A percentile compares a stretch with the other conserved stretches of the same genome.
phyloP scores from a whole-genome alignment of 1,140 invertebrate genomes.

The Lanistes nyassanus region DNA sequence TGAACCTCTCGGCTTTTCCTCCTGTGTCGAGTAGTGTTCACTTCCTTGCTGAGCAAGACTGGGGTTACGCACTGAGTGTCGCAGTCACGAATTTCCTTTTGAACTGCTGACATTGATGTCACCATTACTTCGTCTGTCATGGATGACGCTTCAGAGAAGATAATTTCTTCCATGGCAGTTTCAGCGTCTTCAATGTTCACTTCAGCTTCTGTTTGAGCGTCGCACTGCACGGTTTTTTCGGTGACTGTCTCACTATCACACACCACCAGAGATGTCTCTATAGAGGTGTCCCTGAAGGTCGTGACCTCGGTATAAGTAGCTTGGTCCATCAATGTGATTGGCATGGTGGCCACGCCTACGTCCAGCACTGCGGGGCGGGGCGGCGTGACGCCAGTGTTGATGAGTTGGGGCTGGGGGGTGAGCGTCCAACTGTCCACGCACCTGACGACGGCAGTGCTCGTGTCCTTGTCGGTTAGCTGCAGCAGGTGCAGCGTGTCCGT shows the following conservation, averaged over 20 bases:
- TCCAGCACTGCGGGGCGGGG: slow-evolving; percentile 51
- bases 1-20: slow-evolving; percentile 28
- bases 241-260: slow-evolving; percentile 59
- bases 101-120: not conserved
- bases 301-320: slow-evolving; percentile 51
- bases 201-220: slow-evolving; percentile 54
- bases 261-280: slow-evolving; percentile 45
- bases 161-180: slow-evolving; percentile 42
- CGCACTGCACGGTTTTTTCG: slow-evolving; percentile 39
- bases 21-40: slow-evolving; percentile 17
- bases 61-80: slow-evolving; percentile 17
- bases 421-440: slow-evolving; percentile 53
- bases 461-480: slow-evolving; percentile 53
- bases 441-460: slow-evolving; percentile 35
- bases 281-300: slow-evolving; percentile 42
- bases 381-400: slow-evolving; percentile 56
- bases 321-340: slow-evolving; percentile 48
- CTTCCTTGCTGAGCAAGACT: not conserved
- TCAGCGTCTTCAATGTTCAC: slow-evolving; percentile 39
- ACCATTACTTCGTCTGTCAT: slow-evolving; percentile 13
- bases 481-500: slow-evolving; percentile 24
- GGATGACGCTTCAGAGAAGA: slow-evolving; percentile 28
- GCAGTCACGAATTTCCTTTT: slow-evolving; percentile 13
- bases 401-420: slow-evolving; percentile 43
- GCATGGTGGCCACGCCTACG: slow-evolving; percentile 50